Evolutionary conservation across 2,888 invertebrate genomes (phyloP).

Genomic region (Diplazon laetatorius): DNA sequence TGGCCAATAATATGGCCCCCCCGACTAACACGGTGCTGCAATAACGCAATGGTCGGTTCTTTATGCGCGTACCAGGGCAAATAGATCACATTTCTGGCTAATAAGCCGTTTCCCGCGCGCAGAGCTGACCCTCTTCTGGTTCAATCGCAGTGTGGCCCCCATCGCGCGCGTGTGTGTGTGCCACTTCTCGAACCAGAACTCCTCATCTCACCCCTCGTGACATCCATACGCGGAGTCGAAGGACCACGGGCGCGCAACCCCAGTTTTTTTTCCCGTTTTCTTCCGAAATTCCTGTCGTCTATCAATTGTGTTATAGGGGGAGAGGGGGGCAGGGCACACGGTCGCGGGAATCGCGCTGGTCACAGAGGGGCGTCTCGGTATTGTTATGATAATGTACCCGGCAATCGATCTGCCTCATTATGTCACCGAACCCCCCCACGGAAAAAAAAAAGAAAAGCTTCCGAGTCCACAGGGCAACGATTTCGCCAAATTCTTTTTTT

Average conservation of each 20-base stretch:
- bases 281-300: conserved; percentile 78
- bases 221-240: conserved; percentile 37
- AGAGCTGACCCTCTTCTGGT: conserved; percentile 67
- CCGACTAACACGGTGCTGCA: conserved; percentile 79
- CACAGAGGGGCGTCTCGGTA: conserved; percentile 70
- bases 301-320: conserved; percentile 80
- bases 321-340: too few relatives aligned
- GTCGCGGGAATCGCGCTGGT: conserved; percentile 57
- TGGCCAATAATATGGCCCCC: conserved; percentile 80
- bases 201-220: conserved; percentile 46
- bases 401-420: conserved; percentile 81
- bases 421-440: conserved; percentile 74
- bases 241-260: conserved; percentile 63
- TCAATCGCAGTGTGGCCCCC: conserved; percentile 52
- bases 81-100: conserved; percentile 82
- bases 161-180: conserved; percentile 53
- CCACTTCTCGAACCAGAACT: conserved; percentile 43
- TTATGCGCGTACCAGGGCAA: conserved; percentile 81
- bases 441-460: conserved; percentile 70
- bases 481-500: conserved; percentile 27
- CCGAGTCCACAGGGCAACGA: conserved; percentile 71
- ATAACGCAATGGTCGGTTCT: conserved; percentile 77
- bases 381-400: conserved; percentile 80
- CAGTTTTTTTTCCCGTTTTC: conserved; percentile 77
- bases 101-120: conserved; percentile 81